These are phyloP conservation scores for Oenanthe oenanthe DNA, from an alignment of 2,113 vertebrate species.

Conservation along the genomic window DNA sequence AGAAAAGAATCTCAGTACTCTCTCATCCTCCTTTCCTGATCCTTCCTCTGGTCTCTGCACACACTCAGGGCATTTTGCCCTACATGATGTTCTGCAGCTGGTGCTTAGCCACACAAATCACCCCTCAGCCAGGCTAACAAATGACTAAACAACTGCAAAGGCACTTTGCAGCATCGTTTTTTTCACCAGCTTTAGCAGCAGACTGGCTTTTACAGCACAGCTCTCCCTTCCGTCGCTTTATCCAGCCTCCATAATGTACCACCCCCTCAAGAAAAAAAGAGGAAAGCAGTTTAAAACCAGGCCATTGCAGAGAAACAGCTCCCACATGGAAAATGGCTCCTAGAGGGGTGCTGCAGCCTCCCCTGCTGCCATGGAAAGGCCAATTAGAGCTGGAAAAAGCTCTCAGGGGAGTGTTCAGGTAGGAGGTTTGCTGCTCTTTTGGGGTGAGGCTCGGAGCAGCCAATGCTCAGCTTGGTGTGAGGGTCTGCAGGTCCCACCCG, in stretches of 20 bases:
- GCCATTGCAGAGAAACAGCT: conserved; percentile 25
- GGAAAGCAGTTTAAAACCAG: conserved; percentile 24
- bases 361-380: not conserved
- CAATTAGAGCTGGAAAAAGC: not conserved
- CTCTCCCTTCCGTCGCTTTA: conserved; percentile 14
- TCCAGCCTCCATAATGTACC: not conserved
- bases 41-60: not conserved
- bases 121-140: conserved; percentile 34
- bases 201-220: not conserved
- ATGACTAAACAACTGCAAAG: conserved; percentile 45
- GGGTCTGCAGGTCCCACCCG: not conserved
- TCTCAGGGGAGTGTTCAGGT: not conserved
- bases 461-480: not conserved
- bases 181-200: conserved; percentile 36
- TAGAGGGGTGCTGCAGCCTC: not conserved
- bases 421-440: not conserved
- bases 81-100: not conserved
- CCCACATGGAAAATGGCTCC: conserved; percentile 23
- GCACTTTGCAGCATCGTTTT: conserved; percentile 37
- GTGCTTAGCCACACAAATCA: not conserved
- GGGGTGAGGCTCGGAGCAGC: not conserved
- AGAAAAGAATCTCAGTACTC: not conserved
- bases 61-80: not conserved
- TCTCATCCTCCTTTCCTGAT: not conserved
- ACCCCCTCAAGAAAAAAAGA: conserved; percentile 26